Base-by-base conservation (phyloP, 2,113 vertebrate genomes). In the Andinoacara biseriatus region DNA sequence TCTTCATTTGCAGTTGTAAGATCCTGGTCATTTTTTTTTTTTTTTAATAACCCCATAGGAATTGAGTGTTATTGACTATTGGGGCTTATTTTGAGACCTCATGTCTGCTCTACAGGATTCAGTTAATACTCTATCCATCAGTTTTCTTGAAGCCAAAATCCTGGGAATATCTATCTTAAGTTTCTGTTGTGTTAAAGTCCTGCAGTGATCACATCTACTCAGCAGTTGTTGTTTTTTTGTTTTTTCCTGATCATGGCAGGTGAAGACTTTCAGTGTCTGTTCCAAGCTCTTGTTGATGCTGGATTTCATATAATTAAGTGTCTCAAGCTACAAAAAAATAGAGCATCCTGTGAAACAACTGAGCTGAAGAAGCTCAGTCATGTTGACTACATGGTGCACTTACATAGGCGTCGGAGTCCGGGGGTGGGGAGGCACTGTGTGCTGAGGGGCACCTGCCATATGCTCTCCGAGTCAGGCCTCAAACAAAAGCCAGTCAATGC, bases 361-460 rank as follows among this genome's bases (percentile, higher is more conserved):
- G 26, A 65, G 31, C 61, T 76, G 57, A 58, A 33, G 78, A 65
- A 74, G 74, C 84, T 78, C 72, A 62, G 62, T 79, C 38, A 40
- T 76, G 76, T 76, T 86, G 80, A 83, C 83, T 46, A 63, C 62
- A 72, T 43, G 40, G 20, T 80, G 76, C 84, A 76, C 86, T 84
- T 82, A 62, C 79, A 84, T 29, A 65, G 90, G 60, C 75, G 46
- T 74, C 26, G 20, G 65, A 86, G 90, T 91, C 93, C 82, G 78
- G 31, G 58, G 94, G 93, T 87, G 83, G 90, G 58, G 93, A 86
- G 85, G 88, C 67, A 57, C 22, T 84, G 87, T 87, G 87, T 94
- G 87, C 90, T 91, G 90, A 91, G 93, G 93, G 93, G 93, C 94
- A 95, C 95, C 95, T 95, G 94, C 95, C 96, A 95, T 96, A 95